Base-by-base conservation (phyloP, 1,140 invertebrate species). In the Asobara japonica region DNA sequence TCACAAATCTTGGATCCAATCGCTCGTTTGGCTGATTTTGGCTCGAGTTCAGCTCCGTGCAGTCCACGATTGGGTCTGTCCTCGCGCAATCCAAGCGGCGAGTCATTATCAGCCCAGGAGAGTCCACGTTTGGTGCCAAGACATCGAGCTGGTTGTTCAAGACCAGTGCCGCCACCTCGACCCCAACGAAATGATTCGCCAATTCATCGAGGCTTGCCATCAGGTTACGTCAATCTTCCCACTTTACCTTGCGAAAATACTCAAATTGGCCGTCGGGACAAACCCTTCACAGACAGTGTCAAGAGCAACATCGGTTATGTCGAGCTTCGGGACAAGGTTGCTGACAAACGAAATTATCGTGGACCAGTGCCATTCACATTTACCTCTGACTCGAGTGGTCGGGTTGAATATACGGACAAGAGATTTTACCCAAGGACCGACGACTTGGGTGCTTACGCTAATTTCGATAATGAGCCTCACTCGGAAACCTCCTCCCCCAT, bases 1-100 rank as follows among this genome's bases (percentile, higher is more conserved):
- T 94, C 93, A 81, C 92, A 94, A 88, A 93, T 94, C 74, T 93
- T 94, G 81, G 93, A 94, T 87, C 93, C 93, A 75, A 89, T 94
- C 75, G 90, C 92, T 66, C 88, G 93, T 79, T 86, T 94, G 56
- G 82, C 82, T 66, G 85, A 87, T 73, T 82, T 86, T 72, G 80
- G 81, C 68, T 83, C 80, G 89, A 92, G 77, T 84, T 90, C 74
- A 83, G 89, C 79, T 77, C 90, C 86, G 18, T 86, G 84, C 73
- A 88, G 85, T 74, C 86, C 84, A 0, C 78, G 82, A 4, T 77
- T 88, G 38, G 83, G 83, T 4, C 74, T 77, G 3, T 74, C 83
- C 2, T 82, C 81, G 7, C 81, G 84, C 13, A 66, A 72, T 16
- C 25, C 27, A 18, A 18, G 27, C 16, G 36, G 48, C 41, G 71